Evolutionary conservation across 1,140 invertebrate genomes (phyloP), one percentile per base, ranked within the genome.

Genomic region (Drosophila gunungcola): DNA sequence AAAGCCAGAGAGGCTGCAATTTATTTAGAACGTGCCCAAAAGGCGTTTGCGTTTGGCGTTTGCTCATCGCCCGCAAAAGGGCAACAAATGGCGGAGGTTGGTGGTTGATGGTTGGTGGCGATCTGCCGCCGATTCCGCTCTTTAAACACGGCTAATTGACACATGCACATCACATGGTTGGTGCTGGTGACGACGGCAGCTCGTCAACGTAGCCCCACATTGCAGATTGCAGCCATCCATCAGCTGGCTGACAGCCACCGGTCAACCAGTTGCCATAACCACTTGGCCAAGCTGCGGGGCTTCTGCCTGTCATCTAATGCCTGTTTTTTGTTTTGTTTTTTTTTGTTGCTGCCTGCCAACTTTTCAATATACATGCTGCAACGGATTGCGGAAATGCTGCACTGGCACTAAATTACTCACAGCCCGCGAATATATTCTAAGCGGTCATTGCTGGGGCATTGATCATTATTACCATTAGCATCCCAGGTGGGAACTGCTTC

Each of bases 61-160:
- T 65, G 53, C 62, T 60, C 25, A 21, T 34, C 34, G 62, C 67
- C 63, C 36, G 25, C 53, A 83, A 76, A 88, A 89, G 80, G 80
- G 79, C 84, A 89, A 64, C 61, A 82, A 88, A 85, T 78, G 68
- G 83, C 78, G 78, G 74, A 85, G 78, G 78, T 85, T 70, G 75
- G 74, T 61, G 67, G 42, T 21, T 21, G 78, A 68, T 86, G 78
- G 78, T 85, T 70, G 75, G 74, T 61, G 67, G 42, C 69, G 62
- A 43, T 48, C 49, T 38, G 56, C 64, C 46, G 27, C 48, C 48
- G 48, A 56, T 43, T 25, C 55, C 49, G 49, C 51, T 64, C 42
- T 54, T 49, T 73, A 85, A 73, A 80, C 73, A 74, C 76, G 77
- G 77, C 81, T 85, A 85, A 85, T 85, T 85, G 81, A 85, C 81